Conservation (phyloP, 1,140 invertebrate genomes). For the Meloidogyne hapla region DNA sequence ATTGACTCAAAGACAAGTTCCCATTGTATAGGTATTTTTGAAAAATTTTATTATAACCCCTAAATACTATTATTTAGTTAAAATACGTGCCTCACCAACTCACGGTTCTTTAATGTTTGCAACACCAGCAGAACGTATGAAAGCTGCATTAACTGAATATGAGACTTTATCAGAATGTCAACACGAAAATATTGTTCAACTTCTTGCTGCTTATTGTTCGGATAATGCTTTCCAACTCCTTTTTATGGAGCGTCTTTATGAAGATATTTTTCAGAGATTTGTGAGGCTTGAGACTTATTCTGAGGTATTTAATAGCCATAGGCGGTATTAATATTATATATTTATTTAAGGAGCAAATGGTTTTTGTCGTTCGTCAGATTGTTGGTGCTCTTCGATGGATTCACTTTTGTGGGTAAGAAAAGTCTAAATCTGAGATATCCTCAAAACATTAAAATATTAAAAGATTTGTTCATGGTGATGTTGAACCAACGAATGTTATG, state of each 20-base stretch:
- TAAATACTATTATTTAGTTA: conserved; percentile 17
- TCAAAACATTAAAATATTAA: conserved; percentile 65
- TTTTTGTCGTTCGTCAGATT: conserved; percentile 60
- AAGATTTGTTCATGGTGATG: conserved; percentile 83
- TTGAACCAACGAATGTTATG: conserved; percentile 94
- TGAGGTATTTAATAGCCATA: conserved; percentile 26
- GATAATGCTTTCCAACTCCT: conserved; percentile 50
- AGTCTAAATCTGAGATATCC: background rate
- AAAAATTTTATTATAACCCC: background rate
- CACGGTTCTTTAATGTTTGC: conserved; percentile 25
- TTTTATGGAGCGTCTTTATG: conserved; percentile 58
- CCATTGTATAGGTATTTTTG: conserved; percentile 40
- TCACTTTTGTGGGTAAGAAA: conserved; percentile 58
- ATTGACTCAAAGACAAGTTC: conserved; percentile 55
- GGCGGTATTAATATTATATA: no score
- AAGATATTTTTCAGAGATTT: conserved; percentile 63
- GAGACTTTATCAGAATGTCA: conserved; percentile 51
- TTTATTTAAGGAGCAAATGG: conserved; percentile 52
- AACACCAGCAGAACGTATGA: conserved; percentile 28
- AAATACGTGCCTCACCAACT: conserved; percentile 43
- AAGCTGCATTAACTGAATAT: conserved; percentile 45
- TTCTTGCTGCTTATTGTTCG: conserved; percentile 43
- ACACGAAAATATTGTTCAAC: conserved; percentile 60
- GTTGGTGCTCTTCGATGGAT: conserved; percentile 59
- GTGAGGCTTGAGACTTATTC: conserved; percentile 57